Percentiles rank a stretch among this genome's conserved stretches.
These are phyloP conservation scores for Tiliacea citrago DNA, from an alignment of 2,888 invertebrate species.

Conservation along the genomic window DNA sequence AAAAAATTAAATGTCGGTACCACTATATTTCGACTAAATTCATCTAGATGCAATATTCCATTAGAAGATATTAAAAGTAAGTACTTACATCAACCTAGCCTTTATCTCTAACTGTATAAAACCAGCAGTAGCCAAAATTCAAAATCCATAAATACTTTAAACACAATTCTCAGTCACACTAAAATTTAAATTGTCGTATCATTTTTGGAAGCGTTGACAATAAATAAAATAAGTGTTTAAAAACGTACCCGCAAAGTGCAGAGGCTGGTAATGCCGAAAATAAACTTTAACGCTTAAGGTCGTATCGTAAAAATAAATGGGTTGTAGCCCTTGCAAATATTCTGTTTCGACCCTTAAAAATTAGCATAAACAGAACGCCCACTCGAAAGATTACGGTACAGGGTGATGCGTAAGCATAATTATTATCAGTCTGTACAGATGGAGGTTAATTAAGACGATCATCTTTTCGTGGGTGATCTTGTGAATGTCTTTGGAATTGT, in stretches of 20 bases:
- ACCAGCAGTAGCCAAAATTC: background rate
- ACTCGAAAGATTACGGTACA: constrained; percentile 66
- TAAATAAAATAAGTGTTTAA: constrained; percentile 61
- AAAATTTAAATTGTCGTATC: constrained; percentile 23
- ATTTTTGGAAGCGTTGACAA: constrained; percentile 51
- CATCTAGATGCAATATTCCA: no score
- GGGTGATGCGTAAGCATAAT: constrained; percentile 62
- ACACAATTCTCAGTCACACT: background rate
- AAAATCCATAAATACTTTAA: background rate
- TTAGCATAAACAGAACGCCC: constrained; percentile 72
- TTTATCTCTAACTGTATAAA: background rate
- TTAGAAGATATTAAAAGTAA: no score
- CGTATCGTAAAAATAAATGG: constrained; percentile 76
- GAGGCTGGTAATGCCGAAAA: constrained; percentile 68
- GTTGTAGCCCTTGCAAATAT: constrained; percentile 73
- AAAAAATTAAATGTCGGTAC: no score
- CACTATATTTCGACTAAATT: no score
- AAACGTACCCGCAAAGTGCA: constrained; percentile 67
- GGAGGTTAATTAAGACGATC: constrained; percentile 51
- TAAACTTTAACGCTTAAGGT: constrained; percentile 72
- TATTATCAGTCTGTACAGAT: constrained; percentile 34
- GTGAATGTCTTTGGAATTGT: constrained; percentile 12
- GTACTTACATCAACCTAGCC: background rate
- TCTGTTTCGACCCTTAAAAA: constrained; percentile 72
- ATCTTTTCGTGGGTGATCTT: constrained; percentile 30